Base-by-base conservation (phyloP, 2,113 vertebrate genomes). In the Naja naja region DNA sequence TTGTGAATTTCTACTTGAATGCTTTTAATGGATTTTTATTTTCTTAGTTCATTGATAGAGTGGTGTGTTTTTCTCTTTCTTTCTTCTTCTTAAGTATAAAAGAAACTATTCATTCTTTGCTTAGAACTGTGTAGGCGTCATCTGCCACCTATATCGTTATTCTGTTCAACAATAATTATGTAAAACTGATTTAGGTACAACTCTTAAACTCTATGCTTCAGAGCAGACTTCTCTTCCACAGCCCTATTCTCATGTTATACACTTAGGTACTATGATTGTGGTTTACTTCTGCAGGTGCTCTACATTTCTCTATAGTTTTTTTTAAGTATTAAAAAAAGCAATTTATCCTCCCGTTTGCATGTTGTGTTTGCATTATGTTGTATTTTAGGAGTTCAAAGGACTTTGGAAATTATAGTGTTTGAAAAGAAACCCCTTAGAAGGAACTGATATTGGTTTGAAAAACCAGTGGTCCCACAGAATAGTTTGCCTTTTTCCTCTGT, bases 1-100 rank as follows among this genome's bases (percentile, higher is more conserved):
- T 91, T 94, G 92, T 95, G 89, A 45, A 93, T 93, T 92, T 92
- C 91, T 94, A 92, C 95, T 95, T 95, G 92, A 96, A 93, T 94
- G 92, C 49, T 89, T 93, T 96, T 96, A 96, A 96, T 96, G 94
- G 94, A 93, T 94, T 95, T n/a, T 93, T 96, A 89, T 94, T 96
- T 95, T 91, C 87, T 69, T 30, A 53, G 81, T 91, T 96, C 0
- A 0, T 52, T 92, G 93, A 45, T 87, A 94, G 81, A 81, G 91
- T 18, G 6, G n/a, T n/a, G 34, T 56, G 25, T 16, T 16, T 43
- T 30, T 18, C 18, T 81, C 74, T 22, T 81, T 81, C 34, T 34
- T 47, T 85, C 55, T 58, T 55, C 94, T 93, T 54, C 96, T 89
- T 92, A 94, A 95, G 87, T 16, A 45, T 64, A 91, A 91, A 96